These are phyloP conservation scores for Brienomyrus longianalis DNA, from an alignment of 2,113 vertebrate genomes.

Conservation along the genomic window DNA sequence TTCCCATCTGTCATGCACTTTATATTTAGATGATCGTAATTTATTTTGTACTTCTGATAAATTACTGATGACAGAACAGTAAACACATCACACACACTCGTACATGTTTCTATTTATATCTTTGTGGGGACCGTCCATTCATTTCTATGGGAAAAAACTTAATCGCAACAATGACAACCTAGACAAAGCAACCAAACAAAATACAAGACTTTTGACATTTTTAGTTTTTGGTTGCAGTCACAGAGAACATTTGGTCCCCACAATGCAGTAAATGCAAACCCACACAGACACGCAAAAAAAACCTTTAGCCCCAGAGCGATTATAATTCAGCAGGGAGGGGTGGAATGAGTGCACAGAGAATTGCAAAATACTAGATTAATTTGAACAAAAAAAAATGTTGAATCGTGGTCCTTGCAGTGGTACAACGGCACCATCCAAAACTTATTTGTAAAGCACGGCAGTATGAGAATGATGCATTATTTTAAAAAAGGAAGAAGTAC, in stretches of 20 bases:
- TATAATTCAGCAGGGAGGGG: neutral
- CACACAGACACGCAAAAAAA: neutral
- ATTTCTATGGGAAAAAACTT: neutral
- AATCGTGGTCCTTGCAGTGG: neutral
- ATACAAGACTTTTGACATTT: neutral
- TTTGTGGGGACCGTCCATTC: neutral
- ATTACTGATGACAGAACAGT: neutral
- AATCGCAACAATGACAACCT: neutral
- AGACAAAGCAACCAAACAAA: neutral
- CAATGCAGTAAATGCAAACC: neutral
- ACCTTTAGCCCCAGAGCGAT: neutral
- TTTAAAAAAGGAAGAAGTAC: neutral
- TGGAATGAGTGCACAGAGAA: neutral
- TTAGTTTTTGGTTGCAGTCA: neutral
- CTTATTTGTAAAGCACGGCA: neutral
- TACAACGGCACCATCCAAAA: neutral
- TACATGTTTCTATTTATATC: neutral
- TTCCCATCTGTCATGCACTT: conserved; percentile 4
- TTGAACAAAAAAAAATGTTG: neutral
- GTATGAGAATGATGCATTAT: neutral
- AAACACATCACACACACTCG: neutral
- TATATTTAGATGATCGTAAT: neutral
- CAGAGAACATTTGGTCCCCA: neutral
- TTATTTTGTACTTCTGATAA: neutral
- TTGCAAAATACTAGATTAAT: neutral